Evolutionary conservation across 2,797 vertebrate species (phyloP), one percentile per base, ranked within the genome.

Genomic region (Odontamblyopus lacepedii): DNA sequence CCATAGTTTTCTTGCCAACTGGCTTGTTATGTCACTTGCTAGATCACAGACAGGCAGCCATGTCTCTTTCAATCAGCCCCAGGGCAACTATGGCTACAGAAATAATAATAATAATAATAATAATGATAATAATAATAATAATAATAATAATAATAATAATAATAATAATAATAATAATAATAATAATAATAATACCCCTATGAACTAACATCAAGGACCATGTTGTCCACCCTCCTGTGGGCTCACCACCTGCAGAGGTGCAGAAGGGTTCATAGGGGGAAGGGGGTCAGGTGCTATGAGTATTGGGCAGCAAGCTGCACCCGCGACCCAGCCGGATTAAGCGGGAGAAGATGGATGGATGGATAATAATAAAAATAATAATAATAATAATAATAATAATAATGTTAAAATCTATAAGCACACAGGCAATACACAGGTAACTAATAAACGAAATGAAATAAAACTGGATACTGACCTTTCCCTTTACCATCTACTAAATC

Each of bases 401-500:
- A 41, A 41, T 41, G 5, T 1, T 51, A 18, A 51, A 19, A 16
- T 53, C 0, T 57, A 26, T 27, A 27, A 27, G 26, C 11, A 26
- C 16, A 53, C 50, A 6, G 50, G 15, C 13, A 53, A 53, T 16
- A 16, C 3, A 19, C 50, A 18, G 50, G 50, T 7, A 53, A 19
- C 50, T 53, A 16, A 23, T 23, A 23, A 23, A 23, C 23, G 1
- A 1, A 57, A 57, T 12, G 11, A 57, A 27, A 11, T 57, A 27
- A 57, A 11, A 27, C 23, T 26, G 26, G 26, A 59, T 11, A 59
- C 27, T 57, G 55, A 9, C 8, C 8, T 57, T 4, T 23, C 11
- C 26, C 26, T 12, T 55, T 71, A 65, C 55, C 75, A 76, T 79
- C 79, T 78, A 73, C 83, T 87, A 75, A 87, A 83, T 83, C 72